A percentile compares a stretch with the other conserved stretches of the same genome.
These are phyloP conservation scores for Falco punctatus DNA, from an alignment of 2,113 vertebrate genomes.

Conservation along the genomic window DNA sequence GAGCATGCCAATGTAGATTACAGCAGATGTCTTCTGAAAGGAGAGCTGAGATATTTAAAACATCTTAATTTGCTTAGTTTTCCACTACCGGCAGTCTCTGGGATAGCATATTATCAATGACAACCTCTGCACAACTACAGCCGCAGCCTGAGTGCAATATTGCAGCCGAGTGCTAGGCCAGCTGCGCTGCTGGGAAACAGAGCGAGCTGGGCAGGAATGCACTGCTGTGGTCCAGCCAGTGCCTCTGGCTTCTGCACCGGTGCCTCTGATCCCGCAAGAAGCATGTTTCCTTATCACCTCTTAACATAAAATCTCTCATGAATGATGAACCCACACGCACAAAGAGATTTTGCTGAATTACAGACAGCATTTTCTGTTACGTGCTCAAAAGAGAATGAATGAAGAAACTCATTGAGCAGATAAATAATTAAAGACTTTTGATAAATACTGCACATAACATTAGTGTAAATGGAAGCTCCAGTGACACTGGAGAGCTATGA, in stretches of 20 bases:
- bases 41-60: constrained; percentile 8
- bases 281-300: background rate
- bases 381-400: background rate
- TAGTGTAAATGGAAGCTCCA: background rate
- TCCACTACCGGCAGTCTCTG: constrained; percentile 23
- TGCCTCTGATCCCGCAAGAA: background rate
- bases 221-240: background rate
- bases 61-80: constrained; percentile 51
- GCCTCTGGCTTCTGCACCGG: background rate
- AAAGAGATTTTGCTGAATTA: background rate
- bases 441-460: background rate
- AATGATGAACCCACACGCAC: background rate
- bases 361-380: background rate
- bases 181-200: background rate
- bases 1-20: background rate
- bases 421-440: background rate
- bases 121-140: background rate
- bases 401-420: background rate
- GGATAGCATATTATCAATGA: constrained; percentile 30
- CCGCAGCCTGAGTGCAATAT: rapidly evolving
- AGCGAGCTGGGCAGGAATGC: background rate
- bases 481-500: background rate
- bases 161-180: background rate
- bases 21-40: constrained; percentile 49
- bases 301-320: background rate